Evolutionary conservation across 1,140 invertebrate genomes (phyloP), one percentile per base, ranked within the genome.

Genomic region (Sweltsa coloradensis): DNA sequence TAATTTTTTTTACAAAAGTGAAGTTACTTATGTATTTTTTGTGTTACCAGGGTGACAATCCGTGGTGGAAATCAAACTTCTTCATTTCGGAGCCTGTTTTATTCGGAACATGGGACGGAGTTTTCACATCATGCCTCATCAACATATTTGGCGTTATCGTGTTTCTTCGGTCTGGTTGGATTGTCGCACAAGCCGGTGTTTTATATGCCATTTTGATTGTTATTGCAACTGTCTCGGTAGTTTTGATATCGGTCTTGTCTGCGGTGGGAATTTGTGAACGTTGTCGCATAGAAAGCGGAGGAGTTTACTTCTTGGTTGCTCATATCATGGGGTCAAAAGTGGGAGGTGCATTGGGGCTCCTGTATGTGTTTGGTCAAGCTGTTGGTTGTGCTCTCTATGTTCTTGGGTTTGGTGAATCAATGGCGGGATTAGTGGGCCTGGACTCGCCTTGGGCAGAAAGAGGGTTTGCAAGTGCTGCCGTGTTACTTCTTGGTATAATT

Each of bases 61-160:
- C 84, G 41, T 91, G 87, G 87, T 92, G 88, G 88, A 87, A 89
- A 67, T 85, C 86, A 19, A 89, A 92, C 60, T 91, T 93, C 62
- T 90, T 94, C 57, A 83, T 93, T 63, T 89, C 87, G 24, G 84
- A 92, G 63, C 90, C 90, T 37, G 86, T 95, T 39, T 70, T 97
- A 18, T 97, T 97, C 75, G 93, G 93, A 13, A 93, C 91, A 2
- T 96, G 93, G 91, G 93, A 50, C 73, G 94, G 93, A 53, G 94
- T 97, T 9, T 95, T 93, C 62, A 93, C 90, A 49, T 79, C 79
- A 43, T 91, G 88, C 59, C 76, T 97, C 58, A 92, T 97, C 57
- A 97, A 97, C 66, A 91, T 97, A 24, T 92, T 97, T 72, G 91
- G 93, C 56, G 91, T 97, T 1, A 94, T 97, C 62, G 90, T 97